Evolutionary conservation across 2,797 vertebrate species (phyloP), one percentile per base, ranked within the genome.

Genomic region (Neostethus bicornis): DNA sequence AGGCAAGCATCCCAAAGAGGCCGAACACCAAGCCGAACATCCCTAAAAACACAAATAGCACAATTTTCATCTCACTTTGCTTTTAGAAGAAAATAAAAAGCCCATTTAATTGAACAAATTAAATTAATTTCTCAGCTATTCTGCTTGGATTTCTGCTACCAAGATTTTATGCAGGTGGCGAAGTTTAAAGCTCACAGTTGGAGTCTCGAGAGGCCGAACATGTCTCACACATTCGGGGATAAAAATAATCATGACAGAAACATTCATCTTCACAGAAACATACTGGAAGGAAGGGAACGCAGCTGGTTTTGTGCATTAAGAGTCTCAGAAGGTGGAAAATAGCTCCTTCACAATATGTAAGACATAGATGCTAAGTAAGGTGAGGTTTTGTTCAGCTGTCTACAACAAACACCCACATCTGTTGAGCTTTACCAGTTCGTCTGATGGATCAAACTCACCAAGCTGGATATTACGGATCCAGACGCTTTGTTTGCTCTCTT

Each of bases 391-490:
- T n/a, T n/a, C n/a, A n/a, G n/a, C n/a, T n/a, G n/a, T n/a, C n/a
- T n/a, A n/a, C n/a, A n/a, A 13, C 4, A n/a, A n/a, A n/a, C 14
- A 1, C 14, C 14, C 13, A 14, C 14, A 32, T 32, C 13, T 14
- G 12, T 14, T 14, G 31, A 14, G 13, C 31, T 16, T 5, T 1
- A 32, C 8, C 9, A 8, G 24, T 12, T 26, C 6, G 10, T 38
- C 34, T 4, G 13, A n/a, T 1, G 2, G 39, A 24, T 19, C n/a
- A 47, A 3, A 80, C 85, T 41, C 69, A 98, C 97, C 97, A 16
- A 99, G 93, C 83, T 99, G 97, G 84, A 99, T 99, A 81, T 99
- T 99, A 70, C 97, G 92, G 85, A 99, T 92, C 96, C 96, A 99
- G 49, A 99, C 97, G 26, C 97, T 99, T 73, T 99, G 96, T 44